Percentiles rank a stretch among this genome's conserved stretches.
Conservation (phyloP, 1,140 invertebrate genomes). For the Plodia interpunctella region DNA sequence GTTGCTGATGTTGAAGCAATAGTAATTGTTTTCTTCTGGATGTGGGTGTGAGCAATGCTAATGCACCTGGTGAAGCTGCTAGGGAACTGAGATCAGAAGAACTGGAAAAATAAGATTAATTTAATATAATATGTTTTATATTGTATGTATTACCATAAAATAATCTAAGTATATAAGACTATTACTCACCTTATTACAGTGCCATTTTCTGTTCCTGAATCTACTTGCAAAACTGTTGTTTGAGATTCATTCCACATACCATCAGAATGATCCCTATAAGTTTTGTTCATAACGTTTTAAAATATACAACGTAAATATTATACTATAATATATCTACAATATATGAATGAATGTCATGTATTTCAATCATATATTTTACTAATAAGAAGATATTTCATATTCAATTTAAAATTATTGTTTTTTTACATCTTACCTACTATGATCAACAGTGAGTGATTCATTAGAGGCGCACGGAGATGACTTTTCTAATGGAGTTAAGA, state of each 20-base stretch:
- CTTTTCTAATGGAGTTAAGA: constrained; percentile 63
- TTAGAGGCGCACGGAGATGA: constrained; percentile 87
- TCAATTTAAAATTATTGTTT: neutral
- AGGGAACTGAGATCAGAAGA: constrained; percentile 79
- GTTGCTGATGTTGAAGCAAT: constrained; percentile 87
- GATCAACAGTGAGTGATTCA: constrained; percentile 86
- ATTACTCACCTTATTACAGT: constrained; percentile 72
- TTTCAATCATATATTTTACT: too few species aligned
- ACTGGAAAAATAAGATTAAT: constrained; percentile 48
- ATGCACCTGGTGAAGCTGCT: constrained; percentile 74
- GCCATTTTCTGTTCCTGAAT: constrained; percentile 81
- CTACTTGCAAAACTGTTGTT: constrained; percentile 87
- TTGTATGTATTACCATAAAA: neutral
- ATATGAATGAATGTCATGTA: too few species aligned
- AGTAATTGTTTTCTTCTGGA: constrained; percentile 85
- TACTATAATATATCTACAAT: too few species aligned
- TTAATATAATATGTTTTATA: constrained; percentile 12
- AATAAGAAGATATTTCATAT: too few species aligned
- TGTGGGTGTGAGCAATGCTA: constrained; percentile 84
- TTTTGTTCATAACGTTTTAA: constrained; percentile 11
- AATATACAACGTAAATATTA: neutral
- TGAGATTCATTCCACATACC: constrained; percentile 93
- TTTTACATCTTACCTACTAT: constrained; percentile 72
- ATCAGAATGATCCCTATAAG: constrained; percentile 86
- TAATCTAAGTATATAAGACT: neutral